Conservation (phyloP, 64 coral and sea anemone genomes). For the Montipora cactus region DNA sequence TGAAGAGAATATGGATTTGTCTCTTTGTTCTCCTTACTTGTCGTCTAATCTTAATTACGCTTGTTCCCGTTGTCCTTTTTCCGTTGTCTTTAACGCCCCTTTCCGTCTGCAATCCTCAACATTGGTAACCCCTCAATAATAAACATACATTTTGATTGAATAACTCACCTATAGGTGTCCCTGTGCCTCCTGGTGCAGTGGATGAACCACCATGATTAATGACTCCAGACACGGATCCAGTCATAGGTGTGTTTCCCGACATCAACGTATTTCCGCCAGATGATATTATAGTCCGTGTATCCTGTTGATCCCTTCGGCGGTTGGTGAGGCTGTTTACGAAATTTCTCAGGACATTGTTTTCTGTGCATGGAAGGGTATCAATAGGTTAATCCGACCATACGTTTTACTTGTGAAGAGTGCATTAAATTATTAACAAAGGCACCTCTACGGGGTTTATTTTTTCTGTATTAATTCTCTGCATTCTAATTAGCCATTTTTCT, state of each 20-base stretch:
- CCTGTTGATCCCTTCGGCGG: neutral
- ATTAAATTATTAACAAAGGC: no score
- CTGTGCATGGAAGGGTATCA: neutral
- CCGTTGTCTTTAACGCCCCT: no score
- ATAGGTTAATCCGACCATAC: neutral
- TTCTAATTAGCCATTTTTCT: no score
- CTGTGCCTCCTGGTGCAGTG: neutral
- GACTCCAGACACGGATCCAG: conserved; percentile 1
- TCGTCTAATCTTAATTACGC: no score
- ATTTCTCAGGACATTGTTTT: neutral
- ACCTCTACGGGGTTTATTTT: no score
- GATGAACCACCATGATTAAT: neutral
- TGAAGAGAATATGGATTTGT: no score
- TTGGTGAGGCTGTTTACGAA: conserved; percentile 16
- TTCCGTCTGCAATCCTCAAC: no score
- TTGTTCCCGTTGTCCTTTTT: no score
- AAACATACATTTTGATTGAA: neutral
- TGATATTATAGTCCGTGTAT: neutral
- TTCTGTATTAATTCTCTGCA: no score
- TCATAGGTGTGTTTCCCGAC: neutral
- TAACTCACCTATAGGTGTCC: conserved; percentile 8
- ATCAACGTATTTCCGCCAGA: neutral
- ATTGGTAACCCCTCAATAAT: no score
- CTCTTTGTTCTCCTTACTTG: no score
- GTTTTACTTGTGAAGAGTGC: no score